Base-by-base conservation (phyloP, 2,888 invertebrate species). In the Eupithecia inturbata region DNA sequence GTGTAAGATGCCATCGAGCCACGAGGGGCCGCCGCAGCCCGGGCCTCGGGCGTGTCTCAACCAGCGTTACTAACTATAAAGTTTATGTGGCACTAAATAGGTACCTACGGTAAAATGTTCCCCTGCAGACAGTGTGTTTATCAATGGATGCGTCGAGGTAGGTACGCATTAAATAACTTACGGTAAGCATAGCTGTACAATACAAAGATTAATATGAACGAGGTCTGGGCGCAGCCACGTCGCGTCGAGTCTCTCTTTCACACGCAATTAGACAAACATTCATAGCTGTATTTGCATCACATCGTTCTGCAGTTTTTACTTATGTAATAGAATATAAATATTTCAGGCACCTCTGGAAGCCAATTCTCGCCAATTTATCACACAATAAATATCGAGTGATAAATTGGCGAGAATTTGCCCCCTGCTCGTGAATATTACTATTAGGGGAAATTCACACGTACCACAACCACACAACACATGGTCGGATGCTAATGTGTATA, bases 121-220 rank as follows among this genome's bases (percentile, higher is more conserved):
- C 53, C 3, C 53, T 53, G 9, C 53, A 22, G 53, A 10, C 10
- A 53, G n/a, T 53, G 10, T 53, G 22, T 22, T 10, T 53, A 53
- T 49, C 49, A 45, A 45, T n/a, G 53, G 53, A 53, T 53, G 53
- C 53, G 53, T 53, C 22, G 53, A 53, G 53, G 53, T 53, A 53
- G 53, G 53, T 53, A 53, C 53, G 53, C 53, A 53, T 53, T 53
- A 53, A 53, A 53, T 53, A 53, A 22, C 53, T 53, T 53, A 53
- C 53, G 22, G 22, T 53, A 53, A 53, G 53, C 53, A 53, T 53
- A 53, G 22, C 53, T 45, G 45, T 45, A 45, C 45, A 53, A 53
- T 53, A 53, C 53, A 53, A 53, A 53, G 53, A 53, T 53, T 53
- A 53, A 53, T 49, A 53, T 49, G 10, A n/a, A 53, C 3, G 10